phyloP scores from a whole-genome alignment of 2,113 vertebrate genomes.

The Mungos mungo region DNA sequence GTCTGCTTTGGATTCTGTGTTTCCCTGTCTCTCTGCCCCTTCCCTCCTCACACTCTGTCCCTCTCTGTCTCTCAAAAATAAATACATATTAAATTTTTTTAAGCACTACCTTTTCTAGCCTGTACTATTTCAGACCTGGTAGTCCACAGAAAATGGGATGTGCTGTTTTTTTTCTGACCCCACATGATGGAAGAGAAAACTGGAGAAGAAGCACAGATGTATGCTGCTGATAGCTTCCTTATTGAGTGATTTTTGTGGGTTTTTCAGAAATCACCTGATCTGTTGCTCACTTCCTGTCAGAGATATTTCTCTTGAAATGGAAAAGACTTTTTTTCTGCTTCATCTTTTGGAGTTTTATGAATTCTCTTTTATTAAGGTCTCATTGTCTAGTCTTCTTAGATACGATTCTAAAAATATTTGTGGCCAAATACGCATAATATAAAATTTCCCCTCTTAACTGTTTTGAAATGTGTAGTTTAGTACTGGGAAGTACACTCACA shows the following conservation, averaged over 20 bases:
- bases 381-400: not conserved
- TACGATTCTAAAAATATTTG: not conserved
- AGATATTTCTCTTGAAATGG: not conserved
- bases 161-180: not conserved
- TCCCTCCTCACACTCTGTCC: no score
- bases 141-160: not conserved
- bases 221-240: not conserved
- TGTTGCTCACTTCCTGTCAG: not conserved
- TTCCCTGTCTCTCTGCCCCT: no score
- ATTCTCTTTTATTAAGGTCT: not conserved
- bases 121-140: not conserved
- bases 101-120: no score
- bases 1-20: no score
- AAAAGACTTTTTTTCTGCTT: not conserved
- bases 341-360: not conserved
- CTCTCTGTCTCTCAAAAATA: no score
- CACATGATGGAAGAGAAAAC: not conserved
- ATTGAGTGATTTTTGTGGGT: not conserved
- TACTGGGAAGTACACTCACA: not conserved
- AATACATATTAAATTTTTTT: no score
- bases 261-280: not conserved
- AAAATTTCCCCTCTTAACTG: not conserved
- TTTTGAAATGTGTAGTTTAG: not conserved
- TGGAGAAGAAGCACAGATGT: not conserved
- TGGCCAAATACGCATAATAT: not conserved